Conservation (phyloP, 2,797 vertebrate genomes). For the Hapalemur alaotrensis region DNA sequence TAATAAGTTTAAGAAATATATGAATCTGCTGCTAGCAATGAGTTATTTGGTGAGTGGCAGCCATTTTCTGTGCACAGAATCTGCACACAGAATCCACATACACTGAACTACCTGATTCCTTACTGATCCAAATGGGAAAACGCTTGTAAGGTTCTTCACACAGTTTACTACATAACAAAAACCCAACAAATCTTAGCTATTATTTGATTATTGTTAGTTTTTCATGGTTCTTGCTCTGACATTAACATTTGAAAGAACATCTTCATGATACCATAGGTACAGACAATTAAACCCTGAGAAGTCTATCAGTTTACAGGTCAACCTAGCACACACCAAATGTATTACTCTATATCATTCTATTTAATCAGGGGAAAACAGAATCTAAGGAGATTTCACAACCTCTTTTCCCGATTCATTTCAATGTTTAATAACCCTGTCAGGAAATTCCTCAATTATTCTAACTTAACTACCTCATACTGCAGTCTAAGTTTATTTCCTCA, state of each 20-base stretch:
- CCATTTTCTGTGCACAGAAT: not conserved
- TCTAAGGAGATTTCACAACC: constrained; percentile 47
- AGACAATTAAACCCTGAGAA: not conserved
- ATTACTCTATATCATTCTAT: not conserved
- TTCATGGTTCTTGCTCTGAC: not conserved
- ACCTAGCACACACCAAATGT: not conserved
- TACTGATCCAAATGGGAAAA: not conserved
- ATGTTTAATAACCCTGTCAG: constrained; percentile 50
- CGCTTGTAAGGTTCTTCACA: not conserved
- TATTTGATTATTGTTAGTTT: not conserved
- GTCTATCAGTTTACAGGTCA: not conserved
- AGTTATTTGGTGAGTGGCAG: not conserved
- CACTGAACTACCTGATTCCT: not conserved
- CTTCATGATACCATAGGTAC: not conserved
- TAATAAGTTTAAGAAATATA: not conserved
- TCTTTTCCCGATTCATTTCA: constrained; percentile 33
- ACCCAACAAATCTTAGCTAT: not conserved
- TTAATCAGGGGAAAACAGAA: not conserved
- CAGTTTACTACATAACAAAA: not conserved
- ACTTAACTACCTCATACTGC: constrained; percentile 40
- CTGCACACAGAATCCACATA: not conserved
- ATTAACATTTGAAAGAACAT: not conserved
- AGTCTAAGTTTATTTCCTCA: constrained; percentile 46
- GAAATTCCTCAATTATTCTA: constrained; percentile 63
- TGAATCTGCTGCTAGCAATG: not conserved